Conservation (phyloP, 2,888 invertebrate genomes). For the Sarcophaga carnaria region DNA sequence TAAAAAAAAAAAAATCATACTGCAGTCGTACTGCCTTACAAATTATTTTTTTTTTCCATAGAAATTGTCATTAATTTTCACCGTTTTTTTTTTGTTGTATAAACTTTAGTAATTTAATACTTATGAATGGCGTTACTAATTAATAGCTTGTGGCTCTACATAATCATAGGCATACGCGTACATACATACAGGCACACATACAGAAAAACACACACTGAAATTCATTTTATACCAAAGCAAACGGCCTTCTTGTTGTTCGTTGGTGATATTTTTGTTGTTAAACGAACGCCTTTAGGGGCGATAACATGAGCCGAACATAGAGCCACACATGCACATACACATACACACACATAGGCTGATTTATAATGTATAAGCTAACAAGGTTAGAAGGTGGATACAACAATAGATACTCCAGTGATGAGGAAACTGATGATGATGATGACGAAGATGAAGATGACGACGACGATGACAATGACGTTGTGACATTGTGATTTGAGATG, state of each 20-base stretch:
- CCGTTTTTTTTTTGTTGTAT: background rate
- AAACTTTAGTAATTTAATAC: background rate
- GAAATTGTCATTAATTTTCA: background rate
- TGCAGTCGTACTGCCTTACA: too few relatives aligned
- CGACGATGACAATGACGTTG: constrained; percentile 61
- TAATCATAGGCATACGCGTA: background rate
- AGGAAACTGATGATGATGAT: constrained; percentile 41
- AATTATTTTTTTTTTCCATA: too few relatives aligned
- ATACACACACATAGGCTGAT: background rate
- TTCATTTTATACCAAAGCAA: background rate
- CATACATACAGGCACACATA: background rate
- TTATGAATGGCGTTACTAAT: background rate
- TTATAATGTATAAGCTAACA: background rate
- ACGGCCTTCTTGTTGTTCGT: constrained; percentile 2
- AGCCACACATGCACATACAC: constrained; percentile 1
- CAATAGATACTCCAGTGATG: background rate
- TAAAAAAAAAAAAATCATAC: too few relatives aligned
- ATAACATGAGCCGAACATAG: constrained; percentile 41
- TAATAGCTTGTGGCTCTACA: background rate
- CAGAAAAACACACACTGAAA: too few relatives aligned
- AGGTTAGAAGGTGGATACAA: background rate
- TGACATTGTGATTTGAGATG: constrained; percentile 69
- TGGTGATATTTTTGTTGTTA: constrained; percentile 32
- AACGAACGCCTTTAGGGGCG: constrained; percentile 57
- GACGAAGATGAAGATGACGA: background rate